Evolutionary conservation across 2,888 invertebrate genomes (phyloP).

Genomic region (Cotesia congregata): DNA sequence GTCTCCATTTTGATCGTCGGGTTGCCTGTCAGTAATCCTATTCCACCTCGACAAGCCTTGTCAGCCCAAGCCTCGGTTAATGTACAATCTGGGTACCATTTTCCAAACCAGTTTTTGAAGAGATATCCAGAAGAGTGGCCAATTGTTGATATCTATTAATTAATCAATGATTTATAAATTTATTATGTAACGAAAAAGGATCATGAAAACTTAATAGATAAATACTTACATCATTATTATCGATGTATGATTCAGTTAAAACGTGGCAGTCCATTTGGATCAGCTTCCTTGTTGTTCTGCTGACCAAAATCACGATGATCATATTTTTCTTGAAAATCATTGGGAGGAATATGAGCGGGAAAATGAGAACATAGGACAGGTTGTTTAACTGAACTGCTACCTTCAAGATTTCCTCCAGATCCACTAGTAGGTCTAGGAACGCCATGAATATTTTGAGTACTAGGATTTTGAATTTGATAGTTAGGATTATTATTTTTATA

Average conservation of each 20-base stretch:
- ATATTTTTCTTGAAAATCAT: too few species aligned
- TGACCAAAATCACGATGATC: too few species aligned
- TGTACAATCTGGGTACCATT: conserved; percentile 85
- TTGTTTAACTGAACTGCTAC: too few species aligned
- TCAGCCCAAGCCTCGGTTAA: conserved; percentile 76
- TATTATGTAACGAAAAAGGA: background rate
- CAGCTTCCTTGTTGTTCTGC: too few species aligned
- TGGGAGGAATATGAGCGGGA: too few species aligned
- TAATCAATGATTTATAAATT: background rate
- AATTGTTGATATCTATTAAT: conserved; percentile 73
- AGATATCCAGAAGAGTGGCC: conserved; percentile 82
- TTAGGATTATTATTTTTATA: background rate
- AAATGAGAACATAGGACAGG: too few species aligned
- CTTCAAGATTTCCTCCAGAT: too few species aligned
- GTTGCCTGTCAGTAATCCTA: conserved; percentile 62
- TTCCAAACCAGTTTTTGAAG: conserved; percentile 82
- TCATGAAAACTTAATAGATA: background rate
- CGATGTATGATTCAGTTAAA: conserved; percentile 69
- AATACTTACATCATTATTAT: conserved; percentile 50
- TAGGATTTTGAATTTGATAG: background rate
- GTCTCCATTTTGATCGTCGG: conserved; percentile 39
- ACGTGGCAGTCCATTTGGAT: conserved; percentile 80
- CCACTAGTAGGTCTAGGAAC: background rate
- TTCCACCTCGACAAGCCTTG: conserved; percentile 79
- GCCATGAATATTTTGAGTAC: background rate